Conservation (phyloP, 2,113 vertebrate genomes). For the Nesogale talazaci region DNA sequence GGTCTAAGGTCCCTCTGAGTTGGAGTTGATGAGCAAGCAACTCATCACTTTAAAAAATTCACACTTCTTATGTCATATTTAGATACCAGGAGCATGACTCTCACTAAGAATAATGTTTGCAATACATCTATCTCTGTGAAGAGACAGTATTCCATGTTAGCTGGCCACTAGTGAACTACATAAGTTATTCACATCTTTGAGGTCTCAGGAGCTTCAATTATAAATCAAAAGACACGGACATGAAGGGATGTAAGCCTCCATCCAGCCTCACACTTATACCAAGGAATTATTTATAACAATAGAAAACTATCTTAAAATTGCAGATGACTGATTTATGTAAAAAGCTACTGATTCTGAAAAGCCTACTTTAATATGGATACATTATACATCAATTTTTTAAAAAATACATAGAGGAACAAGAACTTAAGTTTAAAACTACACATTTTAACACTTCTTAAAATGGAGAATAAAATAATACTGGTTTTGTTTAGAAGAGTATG, state of each 20-base stretch:
- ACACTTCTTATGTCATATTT: constrained; percentile 25
- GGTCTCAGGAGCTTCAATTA: not conserved
- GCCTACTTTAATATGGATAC: no score
- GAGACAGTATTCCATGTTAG: not conserved
- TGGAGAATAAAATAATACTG: constrained; percentile 43
- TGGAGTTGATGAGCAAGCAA: not conserved
- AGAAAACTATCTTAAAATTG: constrained; percentile 1
- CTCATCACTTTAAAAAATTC: constrained; percentile 52
- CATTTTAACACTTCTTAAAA: constrained; percentile 16
- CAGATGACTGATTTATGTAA: no score
- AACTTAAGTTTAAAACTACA: not conserved
- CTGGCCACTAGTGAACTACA: constrained; percentile 31
- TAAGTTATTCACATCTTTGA: not conserved
- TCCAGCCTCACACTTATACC: constrained; percentile 5
- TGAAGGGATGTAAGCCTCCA: not conserved
- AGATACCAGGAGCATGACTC: not conserved
- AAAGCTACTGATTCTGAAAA: no score
- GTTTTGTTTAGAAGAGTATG: not conserved
- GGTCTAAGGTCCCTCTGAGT: not conserved
- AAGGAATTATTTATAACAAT: not conserved
- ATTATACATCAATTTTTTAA: not conserved
- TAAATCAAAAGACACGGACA: not conserved
- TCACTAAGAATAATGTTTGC: constrained; percentile 38
- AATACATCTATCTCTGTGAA: not conserved
- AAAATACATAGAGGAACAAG: constrained; percentile 5